Evolutionary conservation across 1,140 invertebrate genomes (phyloP).

Genomic region (Asobara japonica): DNA sequence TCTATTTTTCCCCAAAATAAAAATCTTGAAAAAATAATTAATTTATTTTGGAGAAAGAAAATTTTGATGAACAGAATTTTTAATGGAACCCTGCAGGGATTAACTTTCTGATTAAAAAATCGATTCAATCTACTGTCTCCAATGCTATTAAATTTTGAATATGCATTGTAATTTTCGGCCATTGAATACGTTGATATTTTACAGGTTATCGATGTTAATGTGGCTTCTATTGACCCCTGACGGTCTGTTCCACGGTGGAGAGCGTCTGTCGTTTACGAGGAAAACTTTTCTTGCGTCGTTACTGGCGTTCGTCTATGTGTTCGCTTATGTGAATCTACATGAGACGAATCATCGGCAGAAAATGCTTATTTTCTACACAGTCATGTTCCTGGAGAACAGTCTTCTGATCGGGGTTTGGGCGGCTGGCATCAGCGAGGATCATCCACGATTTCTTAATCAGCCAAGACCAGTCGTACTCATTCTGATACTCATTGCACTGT

Average conservation of each 20-base stretch:
- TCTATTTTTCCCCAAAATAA: too few relatives aligned
- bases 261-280: conserved; percentile 74
- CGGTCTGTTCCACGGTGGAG: conserved; percentile 81
- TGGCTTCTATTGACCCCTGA: conserved; percentile 84
- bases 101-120: too few relatives aligned
- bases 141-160: too few relatives aligned
- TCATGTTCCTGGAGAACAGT: conserved; percentile 90
- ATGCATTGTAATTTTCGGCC: too few relatives aligned
- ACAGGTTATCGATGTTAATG: conserved; percentile 84
- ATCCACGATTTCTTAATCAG: conserved; percentile 52
- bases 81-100: too few relatives aligned
- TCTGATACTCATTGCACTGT: conserved; percentile 69
- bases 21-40: too few relatives aligned
- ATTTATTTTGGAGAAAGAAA: too few relatives aligned
- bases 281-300: conserved; percentile 77
- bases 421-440: conserved; percentile 67
- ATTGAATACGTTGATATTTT: too few relatives aligned
- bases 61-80: too few relatives aligned
- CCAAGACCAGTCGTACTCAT: conserved; percentile 68
- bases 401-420: conserved; percentile 79
- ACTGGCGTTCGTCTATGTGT: conserved; percentile 87
- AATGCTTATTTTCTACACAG: conserved; percentile 89
- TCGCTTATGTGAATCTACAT: conserved; percentile 91
- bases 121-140: too few relatives aligned
- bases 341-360: conserved; percentile 82